Conservation (phyloP, 2,888 invertebrate species). For the Leptura quadrifasciata region DNA sequence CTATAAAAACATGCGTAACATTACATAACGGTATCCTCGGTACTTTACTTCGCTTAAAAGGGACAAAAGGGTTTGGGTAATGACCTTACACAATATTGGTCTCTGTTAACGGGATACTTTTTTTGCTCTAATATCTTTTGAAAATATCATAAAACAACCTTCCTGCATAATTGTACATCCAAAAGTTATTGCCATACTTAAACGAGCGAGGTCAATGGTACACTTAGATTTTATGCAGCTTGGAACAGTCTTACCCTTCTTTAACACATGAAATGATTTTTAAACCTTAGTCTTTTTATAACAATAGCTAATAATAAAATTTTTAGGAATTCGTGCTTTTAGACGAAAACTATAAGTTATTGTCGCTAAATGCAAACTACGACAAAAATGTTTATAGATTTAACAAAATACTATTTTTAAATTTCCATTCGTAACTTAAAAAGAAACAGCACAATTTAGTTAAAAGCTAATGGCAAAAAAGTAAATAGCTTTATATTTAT, state of each 20-base stretch:
- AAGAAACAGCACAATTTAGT: not conserved
- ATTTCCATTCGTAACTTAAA: not conserved
- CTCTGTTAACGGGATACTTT: constrained; percentile 60
- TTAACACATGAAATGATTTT: no score
- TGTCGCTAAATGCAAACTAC: not conserved
- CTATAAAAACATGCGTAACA: constrained; percentile 71
- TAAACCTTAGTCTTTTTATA: no score
- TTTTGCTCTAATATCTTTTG: constrained; percentile 62
- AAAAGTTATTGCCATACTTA: constrained; percentile 36
- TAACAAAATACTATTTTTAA: not conserved
- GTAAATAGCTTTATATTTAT: not conserved
- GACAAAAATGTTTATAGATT: not conserved
- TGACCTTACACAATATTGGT: constrained; percentile 64
- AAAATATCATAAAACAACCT: constrained; percentile 57
- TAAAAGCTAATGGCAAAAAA: not conserved
- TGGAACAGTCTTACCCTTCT: not conserved
- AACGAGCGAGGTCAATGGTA: constrained; percentile 28
- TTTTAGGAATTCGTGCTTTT: not conserved
- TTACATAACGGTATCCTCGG: constrained; percentile 68
- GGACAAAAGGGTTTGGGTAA: constrained; percentile 62
- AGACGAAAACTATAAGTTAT: not conserved
- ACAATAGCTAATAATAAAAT: not conserved
- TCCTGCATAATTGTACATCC: constrained; percentile 28
- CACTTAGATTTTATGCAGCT: constrained; percentile 15
- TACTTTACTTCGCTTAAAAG: constrained; percentile 55